Evolutionary conservation across 2,888 invertebrate genomes (phyloP), one percentile per base, ranked within the genome.

Genomic region (Himalopsyche anomala): DNA sequence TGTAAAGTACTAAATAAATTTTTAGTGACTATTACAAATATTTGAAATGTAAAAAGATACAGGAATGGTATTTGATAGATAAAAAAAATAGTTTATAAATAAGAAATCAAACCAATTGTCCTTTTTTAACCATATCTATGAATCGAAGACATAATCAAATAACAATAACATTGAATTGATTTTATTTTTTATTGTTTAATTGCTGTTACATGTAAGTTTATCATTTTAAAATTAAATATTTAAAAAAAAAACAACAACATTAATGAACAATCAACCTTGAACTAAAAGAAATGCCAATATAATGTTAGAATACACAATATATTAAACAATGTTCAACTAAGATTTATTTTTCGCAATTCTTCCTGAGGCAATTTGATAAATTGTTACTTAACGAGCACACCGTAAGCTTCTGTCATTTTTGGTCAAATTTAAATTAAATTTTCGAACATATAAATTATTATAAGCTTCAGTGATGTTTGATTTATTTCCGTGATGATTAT

Each of bases 301-400:
- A 74, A 74, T 74, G 74, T 74, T 36, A 9, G 74, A 74, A 74
- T 74, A 19, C 38, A 74, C 38, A 36, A 74, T 36, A 74, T 38
- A 74, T 36, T 74, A 12, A 28, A 5, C 12, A 69, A 19, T 19
- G 36, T 74, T 12, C 12, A 15, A 74, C 28, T 15, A 36, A 74
- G 74, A 74, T 74, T 74, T 74, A 74, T 74, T 74, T 36, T 74
- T 15, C 74, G 36, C 74, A 74, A 5, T 38, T 38, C 5, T 38
- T 12, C 36, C 74, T 12, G 74, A 74, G 74, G 74, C 36, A 8
- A 36, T 74, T 36, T 74, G 36, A 74, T 74, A 74, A 74, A 74
- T 74, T 15, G 36, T 15, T 36, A 36, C 38, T 36, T 36, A 38
- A 74, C 36, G 36, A 74, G 74, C 36, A 74, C 5, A 36, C 12